These are phyloP conservation scores for Sinocyclocheilus anophthalmus DNA, from an alignment of 2,113 vertebrate species.

Conservation along the genomic window DNA sequence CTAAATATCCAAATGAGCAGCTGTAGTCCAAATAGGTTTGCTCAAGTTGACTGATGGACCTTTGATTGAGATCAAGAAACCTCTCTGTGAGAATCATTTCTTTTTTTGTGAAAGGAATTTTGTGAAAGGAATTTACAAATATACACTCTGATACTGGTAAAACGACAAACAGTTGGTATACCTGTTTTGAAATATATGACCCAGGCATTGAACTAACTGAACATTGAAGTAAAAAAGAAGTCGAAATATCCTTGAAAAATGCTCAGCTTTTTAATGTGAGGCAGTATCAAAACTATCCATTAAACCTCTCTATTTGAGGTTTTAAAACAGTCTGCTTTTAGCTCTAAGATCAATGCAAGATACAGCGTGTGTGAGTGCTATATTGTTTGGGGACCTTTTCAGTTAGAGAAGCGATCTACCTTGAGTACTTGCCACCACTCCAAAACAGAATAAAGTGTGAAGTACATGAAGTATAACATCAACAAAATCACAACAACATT, in stretches of 20 bases:
- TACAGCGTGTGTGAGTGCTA: neutral
- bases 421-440: neutral
- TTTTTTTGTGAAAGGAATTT: neutral
- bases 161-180: neutral
- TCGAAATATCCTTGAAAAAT: slow-evolving; percentile 20
- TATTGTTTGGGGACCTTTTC: slow-evolving; percentile 17
- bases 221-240: neutral
- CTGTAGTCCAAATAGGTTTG: neutral
- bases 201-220: neutral
- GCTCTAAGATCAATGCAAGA: slow-evolving; percentile 1
- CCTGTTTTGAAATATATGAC: neutral
- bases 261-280: neutral
- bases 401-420: neutral
- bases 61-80: neutral
- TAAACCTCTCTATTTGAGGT: neutral
- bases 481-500: neutral
- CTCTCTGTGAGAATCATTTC: neutral
- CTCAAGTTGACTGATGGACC: neutral
- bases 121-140: neutral
- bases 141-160: neutral
- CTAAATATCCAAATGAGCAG: slow-evolving; percentile 9
- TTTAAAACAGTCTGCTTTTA: neutral
- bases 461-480: neutral
- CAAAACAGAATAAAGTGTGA: neutral
- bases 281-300: neutral